phyloP scores from a whole-genome alignment of 2,797 vertebrate species.

The Alfaro cultratus region DNA sequence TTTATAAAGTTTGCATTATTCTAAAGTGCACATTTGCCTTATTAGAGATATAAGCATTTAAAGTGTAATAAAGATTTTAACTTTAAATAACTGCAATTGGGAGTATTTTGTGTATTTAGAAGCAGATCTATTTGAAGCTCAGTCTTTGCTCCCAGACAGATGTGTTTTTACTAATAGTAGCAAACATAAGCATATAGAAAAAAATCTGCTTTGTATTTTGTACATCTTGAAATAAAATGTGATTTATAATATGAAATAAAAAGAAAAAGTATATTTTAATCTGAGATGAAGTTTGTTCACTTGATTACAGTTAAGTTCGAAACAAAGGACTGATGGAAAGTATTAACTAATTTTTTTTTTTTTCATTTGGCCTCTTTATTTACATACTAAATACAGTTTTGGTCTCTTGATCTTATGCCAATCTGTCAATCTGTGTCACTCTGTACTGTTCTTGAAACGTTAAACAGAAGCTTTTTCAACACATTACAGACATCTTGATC shows the following conservation, averaged over 20 bases:
- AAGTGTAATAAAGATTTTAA: slow-evolving; percentile 8
- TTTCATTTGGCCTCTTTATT: not conserved
- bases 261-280: not conserved
- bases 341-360: not conserved
- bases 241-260: slow-evolving; percentile 46
- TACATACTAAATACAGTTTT: not conserved
- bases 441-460: not conserved
- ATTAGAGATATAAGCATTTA: not conserved
- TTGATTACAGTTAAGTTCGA: not conserved
- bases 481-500: not conserved
- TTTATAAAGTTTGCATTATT: slow-evolving; percentile 14
- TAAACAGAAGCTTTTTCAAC: not conserved
- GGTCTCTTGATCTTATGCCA: not conserved
- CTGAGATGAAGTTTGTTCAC: not conserved
- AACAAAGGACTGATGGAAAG: not conserved
- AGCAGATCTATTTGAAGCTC: not conserved
- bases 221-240: slow-evolving; percentile 1
- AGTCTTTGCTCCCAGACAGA: not conserved
- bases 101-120: slow-evolving; percentile 9
- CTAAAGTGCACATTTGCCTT: slow-evolving; percentile 14
- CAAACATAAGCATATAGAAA: slow-evolving; percentile 24
- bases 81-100: slow-evolving; percentile 31
- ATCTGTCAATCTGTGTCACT: not conserved
- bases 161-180: slow-evolving; percentile 21
- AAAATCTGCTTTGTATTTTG: slow-evolving; percentile 34